Evolutionary conservation across 2,797 vertebrate species (phyloP).

Genomic region (Bovichtus variegatus): DNA sequence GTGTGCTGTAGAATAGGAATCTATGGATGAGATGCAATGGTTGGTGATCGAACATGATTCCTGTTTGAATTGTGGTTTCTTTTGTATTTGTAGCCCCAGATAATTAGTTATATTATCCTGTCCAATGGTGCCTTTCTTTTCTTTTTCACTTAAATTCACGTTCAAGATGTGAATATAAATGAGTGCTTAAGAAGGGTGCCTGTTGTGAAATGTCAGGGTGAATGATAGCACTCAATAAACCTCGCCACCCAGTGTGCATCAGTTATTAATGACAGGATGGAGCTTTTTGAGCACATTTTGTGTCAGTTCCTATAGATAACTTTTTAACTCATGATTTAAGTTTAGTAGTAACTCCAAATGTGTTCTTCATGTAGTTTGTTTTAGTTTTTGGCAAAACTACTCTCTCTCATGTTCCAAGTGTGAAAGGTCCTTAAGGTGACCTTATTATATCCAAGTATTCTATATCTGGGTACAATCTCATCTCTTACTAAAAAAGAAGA

Average conservation of each 20-base stretch:
- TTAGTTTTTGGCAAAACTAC: not conserved
- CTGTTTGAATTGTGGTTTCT: constrained; percentile 18
- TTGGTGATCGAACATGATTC: constrained; percentile 27
- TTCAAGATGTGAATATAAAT: constrained; percentile 70
- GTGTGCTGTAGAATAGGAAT: not conserved
- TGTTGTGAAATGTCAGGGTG: constrained; percentile 58
- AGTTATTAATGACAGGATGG: constrained; percentile 35
- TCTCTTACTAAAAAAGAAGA: too few species aligned
- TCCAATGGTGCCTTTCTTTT: too few species aligned
- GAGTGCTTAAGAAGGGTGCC: constrained; percentile 48
- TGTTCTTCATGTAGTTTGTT: not conserved
- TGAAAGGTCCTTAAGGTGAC: not conserved
- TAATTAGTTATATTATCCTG: constrained; percentile 39
- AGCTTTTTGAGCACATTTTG: constrained; percentile 27
- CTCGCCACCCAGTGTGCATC: constrained; percentile 36
- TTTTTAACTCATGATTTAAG: not conserved
- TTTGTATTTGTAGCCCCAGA: constrained; percentile 27
- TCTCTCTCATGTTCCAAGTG: not conserved
- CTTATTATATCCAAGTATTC: not conserved
- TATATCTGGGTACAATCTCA: not conserved
- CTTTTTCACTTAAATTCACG: too few species aligned
- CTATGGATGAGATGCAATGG: constrained; percentile 17
- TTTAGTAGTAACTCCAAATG: not conserved
- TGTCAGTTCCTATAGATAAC: not conserved
- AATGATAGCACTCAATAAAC: constrained; percentile 68